Percentiles rank a stretch among this genome's conserved stretches.
Evolutionary conservation across 2,113 vertebrate genomes (phyloP).

Genomic region (Coturnix japonica): DNA sequence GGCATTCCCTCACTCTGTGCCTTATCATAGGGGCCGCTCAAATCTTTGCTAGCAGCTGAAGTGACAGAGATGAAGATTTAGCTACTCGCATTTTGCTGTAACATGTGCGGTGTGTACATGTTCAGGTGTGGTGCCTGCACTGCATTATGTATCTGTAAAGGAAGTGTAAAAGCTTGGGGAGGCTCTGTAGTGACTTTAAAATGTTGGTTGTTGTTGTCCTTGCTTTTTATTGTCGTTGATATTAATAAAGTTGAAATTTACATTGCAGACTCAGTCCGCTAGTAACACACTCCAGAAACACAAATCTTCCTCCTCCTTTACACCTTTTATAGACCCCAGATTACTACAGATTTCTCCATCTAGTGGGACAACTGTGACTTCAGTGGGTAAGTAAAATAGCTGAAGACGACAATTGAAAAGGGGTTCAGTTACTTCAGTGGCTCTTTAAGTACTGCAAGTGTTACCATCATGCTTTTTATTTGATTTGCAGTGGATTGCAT

Average conservation of each 20-base stretch:
- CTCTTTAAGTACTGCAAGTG: not conserved
- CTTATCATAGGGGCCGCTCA: not conserved
- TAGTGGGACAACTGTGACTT: conserved; percentile 94
- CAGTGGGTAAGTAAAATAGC: conserved; percentile 87
- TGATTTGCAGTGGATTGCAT: conserved; percentile 46
- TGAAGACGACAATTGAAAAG: not conserved
- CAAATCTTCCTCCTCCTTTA: conserved; percentile 99
- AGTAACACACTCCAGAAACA: conserved; percentile 99
- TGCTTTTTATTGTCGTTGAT: conserved; percentile 73
- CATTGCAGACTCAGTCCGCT: conserved; percentile 94
- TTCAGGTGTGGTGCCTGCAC: conserved; percentile 21
- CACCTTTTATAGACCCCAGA: conserved; percentile 98
- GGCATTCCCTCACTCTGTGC: not conserved
- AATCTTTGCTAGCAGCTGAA: conserved; percentile 8
- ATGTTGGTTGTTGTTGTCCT: conserved; percentile 62
- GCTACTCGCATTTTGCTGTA: not conserved
- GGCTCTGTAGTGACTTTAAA: conserved; percentile 49
- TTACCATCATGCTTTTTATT: conserved; percentile 35
- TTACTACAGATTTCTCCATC: conserved; percentile 98
- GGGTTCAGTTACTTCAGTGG: conserved; percentile 13
- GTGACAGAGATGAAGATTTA: not conserved
- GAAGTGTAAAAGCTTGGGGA: conserved; percentile 6
- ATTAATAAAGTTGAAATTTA: conserved; percentile 83
- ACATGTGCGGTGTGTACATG: not conserved
- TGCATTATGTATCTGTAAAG: not conserved